phyloP scores from a whole-genome alignment of 2,113 vertebrate species.

The Dasyprocta punctata region DNA sequence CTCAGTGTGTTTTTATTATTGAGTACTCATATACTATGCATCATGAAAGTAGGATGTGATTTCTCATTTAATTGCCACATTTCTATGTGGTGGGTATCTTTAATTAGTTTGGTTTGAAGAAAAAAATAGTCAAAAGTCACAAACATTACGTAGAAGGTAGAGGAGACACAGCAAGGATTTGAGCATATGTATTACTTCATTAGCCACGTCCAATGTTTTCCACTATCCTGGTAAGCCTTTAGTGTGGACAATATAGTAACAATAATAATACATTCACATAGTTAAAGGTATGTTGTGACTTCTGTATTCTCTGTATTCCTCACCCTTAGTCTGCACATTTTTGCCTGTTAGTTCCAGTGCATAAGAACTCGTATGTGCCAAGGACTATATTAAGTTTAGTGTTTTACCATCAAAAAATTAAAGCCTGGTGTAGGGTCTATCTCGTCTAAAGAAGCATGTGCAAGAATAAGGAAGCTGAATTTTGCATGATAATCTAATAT shows the following conservation, averaged over 20 bases:
- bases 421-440: neutral
- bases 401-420: neutral
- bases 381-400: neutral
- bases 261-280: neutral
- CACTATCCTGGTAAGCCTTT: neutral
- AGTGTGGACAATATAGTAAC: neutral
- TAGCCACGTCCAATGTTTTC: neutral
- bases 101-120: neutral
- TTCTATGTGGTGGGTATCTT: neutral
- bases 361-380: neutral
- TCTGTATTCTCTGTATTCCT: neutral
- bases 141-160: neutral
- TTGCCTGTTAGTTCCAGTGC: neutral
- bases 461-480: neutral
- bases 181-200: neutral
- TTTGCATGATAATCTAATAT: neutral
- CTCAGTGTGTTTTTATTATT: neutral
- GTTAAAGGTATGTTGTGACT: too few species aligned
- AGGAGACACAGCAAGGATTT: neutral
- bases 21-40: neutral
- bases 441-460: neutral
- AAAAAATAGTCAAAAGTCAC: neutral
- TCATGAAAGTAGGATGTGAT: neutral
- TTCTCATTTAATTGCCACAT: neutral
- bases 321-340: neutral